These are phyloP conservation scores for Heliconius melpomene DNA, from an alignment of 1,140 invertebrate species.

Conservation along the genomic window DNA sequence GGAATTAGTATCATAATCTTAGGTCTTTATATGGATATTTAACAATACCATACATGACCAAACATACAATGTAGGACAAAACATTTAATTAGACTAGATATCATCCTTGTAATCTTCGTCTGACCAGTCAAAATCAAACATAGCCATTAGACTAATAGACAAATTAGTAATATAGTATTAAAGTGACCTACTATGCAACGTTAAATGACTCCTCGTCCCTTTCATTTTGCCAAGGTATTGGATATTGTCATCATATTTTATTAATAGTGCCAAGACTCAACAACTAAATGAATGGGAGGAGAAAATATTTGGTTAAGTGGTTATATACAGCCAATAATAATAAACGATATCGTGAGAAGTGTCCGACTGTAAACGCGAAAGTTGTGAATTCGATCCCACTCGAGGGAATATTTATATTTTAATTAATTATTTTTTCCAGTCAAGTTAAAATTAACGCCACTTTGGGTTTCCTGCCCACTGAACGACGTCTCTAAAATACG, in stretches of 20 bases:
- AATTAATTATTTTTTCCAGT: too few relatives aligned
- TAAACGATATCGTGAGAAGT: not conserved
- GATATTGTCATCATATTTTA: constrained; percentile 5
- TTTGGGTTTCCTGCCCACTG: too few relatives aligned
- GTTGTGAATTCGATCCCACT: not conserved
- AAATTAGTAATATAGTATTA: not conserved
- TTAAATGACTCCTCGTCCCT: not conserved
- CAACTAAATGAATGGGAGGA: not conserved
- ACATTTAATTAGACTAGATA: not conserved
- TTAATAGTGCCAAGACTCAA: not conserved
- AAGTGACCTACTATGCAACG: not conserved
- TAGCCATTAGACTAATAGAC: not conserved
- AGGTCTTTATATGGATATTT: too few relatives aligned
- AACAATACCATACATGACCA: too few relatives aligned
- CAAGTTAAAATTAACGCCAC: too few relatives aligned
- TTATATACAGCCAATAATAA: not conserved
- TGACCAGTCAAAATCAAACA: not conserved
- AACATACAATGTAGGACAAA: too few relatives aligned
- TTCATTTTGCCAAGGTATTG: not conserved
- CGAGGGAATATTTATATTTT: not conserved
- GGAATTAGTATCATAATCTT: too few relatives aligned
- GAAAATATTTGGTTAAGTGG: not conserved
- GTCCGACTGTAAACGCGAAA: not conserved
- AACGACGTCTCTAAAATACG: too few relatives aligned
- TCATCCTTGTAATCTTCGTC: not conserved